These are phyloP conservation scores for Taenaris catops DNA, from an alignment of 2,888 invertebrate species.

Conservation along the genomic window DNA sequence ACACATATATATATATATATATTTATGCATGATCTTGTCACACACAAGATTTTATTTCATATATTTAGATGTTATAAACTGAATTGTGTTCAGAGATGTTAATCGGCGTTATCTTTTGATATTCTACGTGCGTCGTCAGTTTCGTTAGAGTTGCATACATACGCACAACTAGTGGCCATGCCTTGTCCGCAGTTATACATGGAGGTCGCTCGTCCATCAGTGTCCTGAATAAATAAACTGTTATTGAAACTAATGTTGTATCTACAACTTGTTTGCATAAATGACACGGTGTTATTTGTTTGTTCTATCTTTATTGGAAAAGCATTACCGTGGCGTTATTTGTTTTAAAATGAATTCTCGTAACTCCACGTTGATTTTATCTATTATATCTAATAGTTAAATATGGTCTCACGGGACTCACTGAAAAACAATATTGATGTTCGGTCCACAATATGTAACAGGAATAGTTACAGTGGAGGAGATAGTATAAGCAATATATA, in stretches of 20 bases:
- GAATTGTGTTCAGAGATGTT: conserved; percentile 22
- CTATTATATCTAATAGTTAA: no score
- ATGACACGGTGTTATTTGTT: conserved; percentile 1
- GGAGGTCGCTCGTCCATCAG: conserved; percentile 37
- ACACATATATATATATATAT: no score
- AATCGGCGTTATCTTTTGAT: conserved; percentile 32
- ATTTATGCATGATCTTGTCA: no score
- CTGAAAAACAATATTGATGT: no score
- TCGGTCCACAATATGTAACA: no score
- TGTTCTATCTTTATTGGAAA: not conserved
- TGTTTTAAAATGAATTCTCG: no score
- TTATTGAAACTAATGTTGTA: conserved; percentile 20
- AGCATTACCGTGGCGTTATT: not conserved
- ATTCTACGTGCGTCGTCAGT: conserved; percentile 34
- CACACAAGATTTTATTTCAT: no score
- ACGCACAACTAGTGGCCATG: conserved; percentile 20
- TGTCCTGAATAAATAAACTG: conserved; percentile 46
- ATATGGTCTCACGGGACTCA: no score
- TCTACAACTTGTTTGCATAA: conserved; percentile 8
- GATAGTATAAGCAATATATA: no score
- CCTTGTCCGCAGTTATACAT: conserved; percentile 30
- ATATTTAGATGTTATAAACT: conserved; percentile 6
- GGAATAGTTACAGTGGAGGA: no score
- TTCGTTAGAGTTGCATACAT: conserved; percentile 31
- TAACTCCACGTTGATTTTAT: no score